phyloP scores from a whole-genome alignment of 2,113 vertebrate genomes.

The Microtus oregoni region DNA sequence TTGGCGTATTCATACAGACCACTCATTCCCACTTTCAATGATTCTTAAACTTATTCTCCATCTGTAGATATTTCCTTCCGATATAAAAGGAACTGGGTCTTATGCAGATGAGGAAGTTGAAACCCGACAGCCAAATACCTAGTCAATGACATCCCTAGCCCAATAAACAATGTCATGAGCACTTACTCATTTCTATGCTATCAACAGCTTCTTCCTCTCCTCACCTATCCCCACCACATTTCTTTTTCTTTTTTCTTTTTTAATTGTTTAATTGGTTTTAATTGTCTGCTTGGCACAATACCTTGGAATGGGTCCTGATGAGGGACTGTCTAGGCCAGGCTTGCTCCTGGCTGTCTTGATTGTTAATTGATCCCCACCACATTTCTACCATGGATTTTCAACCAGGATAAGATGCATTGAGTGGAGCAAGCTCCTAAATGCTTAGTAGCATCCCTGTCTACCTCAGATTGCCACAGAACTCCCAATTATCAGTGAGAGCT shows the following conservation, averaged over 20 bases:
- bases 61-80: neutral
- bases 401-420: neutral
- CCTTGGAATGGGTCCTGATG: too few relatives aligned
- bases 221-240: neutral
- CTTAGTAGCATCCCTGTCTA: neutral
- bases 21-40: neutral
- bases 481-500: neutral
- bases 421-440: neutral
- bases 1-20: neutral
- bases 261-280: too few relatives aligned
- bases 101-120: slow-evolving; percentile 44
- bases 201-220: neutral
- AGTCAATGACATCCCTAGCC: neutral
- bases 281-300: too few relatives aligned
- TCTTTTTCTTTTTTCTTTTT: too few relatives aligned
- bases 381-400: neutral
- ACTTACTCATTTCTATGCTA: neutral
- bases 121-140: slow-evolving; percentile 37
- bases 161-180: neutral
- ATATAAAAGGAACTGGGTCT: neutral
- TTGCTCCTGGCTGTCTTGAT: too few relatives aligned
- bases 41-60: neutral
- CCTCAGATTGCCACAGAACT: slow-evolving; percentile 7
- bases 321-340: too few relatives aligned
- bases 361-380: neutral